Conservation (phyloP, 1,140 invertebrate species). For the Pollicipes pollicipes region DNA sequence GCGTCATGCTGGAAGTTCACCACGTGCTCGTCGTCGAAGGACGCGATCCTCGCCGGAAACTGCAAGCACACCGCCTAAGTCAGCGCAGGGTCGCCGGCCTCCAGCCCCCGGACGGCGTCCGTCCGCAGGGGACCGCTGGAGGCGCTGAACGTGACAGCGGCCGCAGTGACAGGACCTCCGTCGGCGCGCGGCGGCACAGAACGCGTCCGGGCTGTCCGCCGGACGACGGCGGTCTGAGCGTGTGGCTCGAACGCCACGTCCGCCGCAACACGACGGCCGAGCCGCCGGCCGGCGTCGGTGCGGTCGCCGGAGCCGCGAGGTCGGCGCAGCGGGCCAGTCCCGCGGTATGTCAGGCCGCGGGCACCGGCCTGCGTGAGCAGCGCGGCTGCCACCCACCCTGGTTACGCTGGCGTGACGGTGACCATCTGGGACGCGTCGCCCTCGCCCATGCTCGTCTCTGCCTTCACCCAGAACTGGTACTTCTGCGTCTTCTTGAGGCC, state of each 20-base stretch:
- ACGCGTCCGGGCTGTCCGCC: too few relatives aligned
- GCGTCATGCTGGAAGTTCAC: constrained; percentile 80
- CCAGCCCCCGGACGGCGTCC: constrained; percentile 15
- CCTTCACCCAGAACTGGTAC: constrained; percentile 89
- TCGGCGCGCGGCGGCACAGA: too few relatives aligned
- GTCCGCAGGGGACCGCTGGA: constrained; percentile 4
- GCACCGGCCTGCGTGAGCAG: too few relatives aligned
- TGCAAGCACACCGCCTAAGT: constrained; percentile 26
- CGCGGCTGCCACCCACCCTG: constrained; percentile 50
- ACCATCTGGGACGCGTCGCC: constrained; percentile 71
- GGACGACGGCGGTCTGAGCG: too few relatives aligned
- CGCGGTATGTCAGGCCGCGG: too few relatives aligned
- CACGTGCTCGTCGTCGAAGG: constrained; percentile 74
- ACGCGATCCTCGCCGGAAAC: constrained; percentile 82
- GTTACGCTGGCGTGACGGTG: constrained; percentile 55
- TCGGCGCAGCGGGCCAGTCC: too few relatives aligned
- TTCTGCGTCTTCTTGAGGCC: constrained; percentile 57
- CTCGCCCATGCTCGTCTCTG: constrained; percentile 80
- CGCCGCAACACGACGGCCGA: neutral
- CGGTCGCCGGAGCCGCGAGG: too few relatives aligned
- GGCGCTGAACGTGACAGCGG: neutral
- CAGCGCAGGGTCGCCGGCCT: constrained; percentile 13
- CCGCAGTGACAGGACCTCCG: too few relatives aligned
- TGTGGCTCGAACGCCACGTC: too few relatives aligned
- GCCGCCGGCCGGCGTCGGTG: too few relatives aligned